Base-by-base conservation (phyloP, 2,888 invertebrate species). In the Gryllus longicercus region DNA sequence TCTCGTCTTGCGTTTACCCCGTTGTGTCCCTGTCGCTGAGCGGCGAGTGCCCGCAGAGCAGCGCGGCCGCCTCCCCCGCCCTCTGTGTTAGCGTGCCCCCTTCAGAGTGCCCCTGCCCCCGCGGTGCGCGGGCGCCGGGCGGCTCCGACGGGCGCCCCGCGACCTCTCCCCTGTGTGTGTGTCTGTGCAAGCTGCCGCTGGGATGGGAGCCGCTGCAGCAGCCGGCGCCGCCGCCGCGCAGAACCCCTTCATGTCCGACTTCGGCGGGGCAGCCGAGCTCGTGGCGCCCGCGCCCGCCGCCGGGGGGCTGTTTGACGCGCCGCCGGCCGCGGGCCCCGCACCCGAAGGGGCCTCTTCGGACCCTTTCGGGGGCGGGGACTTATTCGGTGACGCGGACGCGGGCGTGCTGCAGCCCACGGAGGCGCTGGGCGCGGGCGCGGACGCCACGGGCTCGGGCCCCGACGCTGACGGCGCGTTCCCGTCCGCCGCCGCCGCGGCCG, bases 211-310 rank as follows among this genome's bases (percentile, higher is more conserved):
- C 63, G 88, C 91, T n/a, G 16, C 63, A 88, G 89, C 89, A 86
- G 84, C 86, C 86, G 90, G 90, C 87, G 85, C 86, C 84, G 85
- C 86, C 84, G 87, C 87, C 83, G 85, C 86, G 85, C 90, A 90
- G 84, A 92, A 92, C 88, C 92, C 92, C 82, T 92, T 92, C 88
- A 91, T 90, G 90, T 90, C 90, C 86, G 90, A 90, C 81, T 88
- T 88, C 84, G 82, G 83, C 78, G 63, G 63, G 63, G 63, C 63
- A 16, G 63, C 16, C 16, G 63, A 63, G 16, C 63, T 14, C 16
- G 63, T 16, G 63, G 63, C 80, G 79, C 81, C 80, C 74, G 76
- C 79, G 76, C 74, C 81, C 63, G 78, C 81, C 78, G 25, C 77
- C 51, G 81, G 81, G 81, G 80, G 80, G 51, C 79, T 82, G 75